Percentiles rank a stretch among this genome's conserved stretches.
These are phyloP conservation scores for Proctacanthus coquilletti DNA, from an alignment of 1,140 invertebrate genomes.

Conservation along the genomic window DNA sequence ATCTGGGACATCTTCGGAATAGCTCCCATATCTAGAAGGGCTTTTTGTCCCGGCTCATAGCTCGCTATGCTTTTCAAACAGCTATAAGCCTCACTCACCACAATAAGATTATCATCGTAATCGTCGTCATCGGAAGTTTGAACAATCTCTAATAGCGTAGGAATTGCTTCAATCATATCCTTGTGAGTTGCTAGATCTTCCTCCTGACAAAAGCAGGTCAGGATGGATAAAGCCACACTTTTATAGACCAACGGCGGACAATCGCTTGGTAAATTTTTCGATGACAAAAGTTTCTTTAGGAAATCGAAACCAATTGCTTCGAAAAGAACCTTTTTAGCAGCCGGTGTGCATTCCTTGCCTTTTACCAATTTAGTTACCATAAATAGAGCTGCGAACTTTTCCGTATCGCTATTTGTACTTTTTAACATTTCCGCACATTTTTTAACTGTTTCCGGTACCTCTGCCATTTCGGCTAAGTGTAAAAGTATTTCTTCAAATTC, in stretches of 20 bases:
- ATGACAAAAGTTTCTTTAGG: constrained; percentile 59
- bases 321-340: constrained; percentile 61
- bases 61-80: constrained; percentile 65
- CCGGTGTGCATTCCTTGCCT: constrained; percentile 54
- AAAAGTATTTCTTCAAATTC: no score
- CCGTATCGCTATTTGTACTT: constrained; percentile 64
- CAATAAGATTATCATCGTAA: constrained; percentile 68
- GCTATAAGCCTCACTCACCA: constrained; percentile 75
- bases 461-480: constrained; percentile 29
- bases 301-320: constrained; percentile 78
- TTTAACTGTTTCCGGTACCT: constrained; percentile 58
- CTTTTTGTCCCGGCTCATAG: constrained; percentile 54
- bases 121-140: constrained; percentile 62
- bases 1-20: constrained; percentile 69
- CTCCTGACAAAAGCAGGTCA: constrained; percentile 68
- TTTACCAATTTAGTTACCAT: constrained; percentile 80
- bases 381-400: constrained; percentile 80
- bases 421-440: constrained; percentile 66
- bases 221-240: constrained; percentile 69
- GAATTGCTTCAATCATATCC: constrained; percentile 65
- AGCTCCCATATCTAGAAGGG: constrained; percentile 56
- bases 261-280: constrained; percentile 56
- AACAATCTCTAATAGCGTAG: constrained; percentile 66
- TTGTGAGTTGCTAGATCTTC: constrained; percentile 60
- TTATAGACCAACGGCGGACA: constrained; percentile 77